Evolutionary conservation across 2,797 vertebrate genomes (phyloP).

Genomic region (Melanotaenia nigrans): DNA sequence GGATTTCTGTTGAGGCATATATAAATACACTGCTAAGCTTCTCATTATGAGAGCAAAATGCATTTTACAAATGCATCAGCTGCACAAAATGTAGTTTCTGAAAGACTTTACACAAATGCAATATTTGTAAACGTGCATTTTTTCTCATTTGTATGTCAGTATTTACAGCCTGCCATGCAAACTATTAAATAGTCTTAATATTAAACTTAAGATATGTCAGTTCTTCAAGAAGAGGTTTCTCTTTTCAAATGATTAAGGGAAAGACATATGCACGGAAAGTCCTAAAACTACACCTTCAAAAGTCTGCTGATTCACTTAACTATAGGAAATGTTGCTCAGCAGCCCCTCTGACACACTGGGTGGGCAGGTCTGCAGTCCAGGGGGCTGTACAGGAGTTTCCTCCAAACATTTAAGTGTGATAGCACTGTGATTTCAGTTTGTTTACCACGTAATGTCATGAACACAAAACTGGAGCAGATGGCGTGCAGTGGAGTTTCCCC

Average conservation of each 20-base stretch:
- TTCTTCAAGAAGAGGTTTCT: constrained; percentile 9
- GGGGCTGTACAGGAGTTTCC: constrained; percentile 52
- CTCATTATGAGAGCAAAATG: constrained; percentile 23
- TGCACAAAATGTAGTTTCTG: neutral
- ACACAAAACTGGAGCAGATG: constrained; percentile 5
- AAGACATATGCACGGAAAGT: constrained; percentile 25
- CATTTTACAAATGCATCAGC: constrained; percentile 24
- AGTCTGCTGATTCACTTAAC: constrained; percentile 15
- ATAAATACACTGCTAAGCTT: constrained; percentile 43
- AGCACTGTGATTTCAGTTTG: constrained; percentile 24
- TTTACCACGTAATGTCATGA: constrained; percentile 18
- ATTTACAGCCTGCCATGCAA: neutral
- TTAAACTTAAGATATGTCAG: neutral
- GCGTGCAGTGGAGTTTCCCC: constrained; percentile 51
- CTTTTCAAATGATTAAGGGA: constrained; percentile 23
- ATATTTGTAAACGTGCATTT: neutral
- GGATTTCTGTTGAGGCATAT: constrained; percentile 78
- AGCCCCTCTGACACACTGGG: constrained; percentile 1
- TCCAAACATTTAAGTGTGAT: constrained; percentile 29
- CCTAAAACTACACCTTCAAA: constrained; percentile 26
- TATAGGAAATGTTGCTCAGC: constrained; percentile 26
- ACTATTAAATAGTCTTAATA: neutral
- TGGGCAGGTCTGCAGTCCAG: neutral
- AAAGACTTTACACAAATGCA: neutral
- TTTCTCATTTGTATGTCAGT: neutral